These are phyloP conservation scores for Alectura lathami DNA, from an alignment of 2,113 vertebrate genomes.

Conservation along the genomic window DNA sequence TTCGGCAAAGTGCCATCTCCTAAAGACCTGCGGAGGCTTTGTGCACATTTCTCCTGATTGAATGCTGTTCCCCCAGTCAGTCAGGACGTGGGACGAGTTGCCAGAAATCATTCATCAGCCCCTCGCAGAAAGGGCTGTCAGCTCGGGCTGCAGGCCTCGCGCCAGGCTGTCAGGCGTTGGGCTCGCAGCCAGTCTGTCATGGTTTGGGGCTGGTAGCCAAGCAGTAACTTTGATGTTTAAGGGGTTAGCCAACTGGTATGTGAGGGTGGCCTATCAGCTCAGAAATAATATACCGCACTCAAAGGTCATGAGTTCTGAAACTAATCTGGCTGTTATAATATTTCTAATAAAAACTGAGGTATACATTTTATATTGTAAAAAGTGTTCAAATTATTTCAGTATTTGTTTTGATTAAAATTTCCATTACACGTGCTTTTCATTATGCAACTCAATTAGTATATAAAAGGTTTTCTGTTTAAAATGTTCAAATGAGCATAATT, in stretches of 20 bases:
- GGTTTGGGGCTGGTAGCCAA: constrained; percentile 89
- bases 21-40: constrained; percentile 13
- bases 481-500: constrained; percentile 88
- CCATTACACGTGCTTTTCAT: constrained; percentile 85
- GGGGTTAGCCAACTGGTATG: constrained; percentile 89
- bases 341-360: constrained; percentile 79
- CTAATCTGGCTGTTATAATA: constrained; percentile 73
- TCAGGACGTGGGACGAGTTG: constrained; percentile 70
- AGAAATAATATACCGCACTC: constrained; percentile 81
- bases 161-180: constrained; percentile 89
- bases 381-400: constrained; percentile 78
- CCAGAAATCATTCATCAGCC: constrained; percentile 90
- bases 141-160: constrained; percentile 81
- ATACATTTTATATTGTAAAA: constrained; percentile 75
- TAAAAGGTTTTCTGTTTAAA: constrained; percentile 85
- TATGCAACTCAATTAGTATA: constrained; percentile 84
- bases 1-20: neutral
- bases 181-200: constrained; percentile 92
- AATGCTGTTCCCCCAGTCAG: constrained; percentile 60
- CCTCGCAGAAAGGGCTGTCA: constrained; percentile 86
- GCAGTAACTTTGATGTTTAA: constrained; percentile 92
- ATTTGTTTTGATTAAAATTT: constrained; percentile 86
- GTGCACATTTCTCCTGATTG: constrained; percentile 36
- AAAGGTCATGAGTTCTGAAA: constrained; percentile 83
- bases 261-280: constrained; percentile 86